Percentiles rank a stretch among this genome's conserved stretches.
Evolutionary conservation across 2,797 vertebrate genomes (phyloP).

Genomic region (Hoplostethus mediterraneus): DNA sequence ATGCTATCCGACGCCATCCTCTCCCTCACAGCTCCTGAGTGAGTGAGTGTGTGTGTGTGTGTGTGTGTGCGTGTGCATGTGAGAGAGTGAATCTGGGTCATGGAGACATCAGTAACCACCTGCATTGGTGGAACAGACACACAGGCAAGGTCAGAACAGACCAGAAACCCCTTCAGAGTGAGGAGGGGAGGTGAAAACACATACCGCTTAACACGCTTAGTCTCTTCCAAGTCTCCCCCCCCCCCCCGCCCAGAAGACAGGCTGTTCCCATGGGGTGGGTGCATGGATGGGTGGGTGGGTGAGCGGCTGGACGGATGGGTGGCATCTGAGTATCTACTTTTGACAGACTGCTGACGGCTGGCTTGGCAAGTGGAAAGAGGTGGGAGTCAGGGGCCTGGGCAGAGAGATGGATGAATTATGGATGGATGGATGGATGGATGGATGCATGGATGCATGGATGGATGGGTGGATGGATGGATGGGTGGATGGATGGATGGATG

Average conservation of each 20-base stretch:
- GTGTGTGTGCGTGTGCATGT: constrained; percentile 12
- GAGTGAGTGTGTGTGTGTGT: constrained; percentile 21
- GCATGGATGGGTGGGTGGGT: constrained; percentile 21
- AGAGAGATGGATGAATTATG: constrained; percentile 55
- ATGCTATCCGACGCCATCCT: constrained; percentile 60
- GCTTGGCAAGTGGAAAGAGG: constrained; percentile 64
- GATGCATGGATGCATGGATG: too few species aligned
- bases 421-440: constrained; percentile 30
- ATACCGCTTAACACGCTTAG: constrained; percentile 4
- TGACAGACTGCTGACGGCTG: constrained; percentile 54
- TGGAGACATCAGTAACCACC: constrained; percentile 76
- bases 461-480: not conserved
- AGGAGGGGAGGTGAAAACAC: constrained; percentile 21
- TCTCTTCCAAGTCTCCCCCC: constrained; percentile 25
- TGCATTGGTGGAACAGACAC: constrained; percentile 64
- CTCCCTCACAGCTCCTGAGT: constrained; percentile 48
- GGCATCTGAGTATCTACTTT: constrained; percentile 67
- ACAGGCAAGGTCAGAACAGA: constrained; percentile 70
- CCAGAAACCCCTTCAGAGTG: constrained; percentile 45
- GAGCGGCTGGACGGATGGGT: constrained; percentile 52
- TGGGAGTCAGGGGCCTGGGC: constrained; percentile 12
- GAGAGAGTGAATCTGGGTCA: constrained; percentile 53
- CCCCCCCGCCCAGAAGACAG: not conserved
- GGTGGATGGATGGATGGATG: constrained; percentile 28
- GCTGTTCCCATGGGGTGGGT: constrained; percentile 37